Evolutionary conservation across 2,797 vertebrate species (phyloP), one percentile per base, ranked within the genome.

Genomic region (Sternotherus odoratus): DNA sequence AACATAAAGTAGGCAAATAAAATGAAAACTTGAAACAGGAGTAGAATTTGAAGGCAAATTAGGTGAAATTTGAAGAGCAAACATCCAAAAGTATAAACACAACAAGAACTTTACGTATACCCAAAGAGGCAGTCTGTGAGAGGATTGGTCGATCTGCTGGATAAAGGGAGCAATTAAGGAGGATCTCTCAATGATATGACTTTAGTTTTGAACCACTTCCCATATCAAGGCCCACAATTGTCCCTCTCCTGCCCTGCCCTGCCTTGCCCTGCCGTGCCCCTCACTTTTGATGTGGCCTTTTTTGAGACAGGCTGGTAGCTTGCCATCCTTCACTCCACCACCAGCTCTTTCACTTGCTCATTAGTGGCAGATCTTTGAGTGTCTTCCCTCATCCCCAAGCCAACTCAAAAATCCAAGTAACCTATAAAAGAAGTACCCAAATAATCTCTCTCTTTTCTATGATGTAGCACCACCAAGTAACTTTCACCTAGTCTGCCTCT

Each of bases 361-460:
- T 72, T 81, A 7, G 7, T 78, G 79, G 17, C 39, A 74, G 12
- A 24, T 24, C n/a, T n/a, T 39, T 33, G 63, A 82, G 56, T 17
- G 1, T 75, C 90, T 78, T 82, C 33, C 60, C 63, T 48, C 2
- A 5, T 43, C 63, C 0, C 0, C 6, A 74, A 46, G 7, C 15
- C 85, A 56, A 4, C 10, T 57, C 30, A 46, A 83, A 3, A 72
- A 72, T 91, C 39, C 88, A 88, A 63, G 56, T 91, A 90, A 83
- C 82, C 91, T 79, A 57, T 89, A 80, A 87, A 54, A 16, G 17
- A 63, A 43, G 74, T 82, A 95, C 66, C 83, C 87, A 89, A 69
- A 17, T 95, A 89, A 82, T 53, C 2, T 75, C 94, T 94, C 36
- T 36, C 10, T 39, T 39, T 39, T 69, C n/a, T 39, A 23, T 23